Base-by-base conservation (phyloP, 2,113 vertebrate species). In the Cyanistes caeruleus region DNA sequence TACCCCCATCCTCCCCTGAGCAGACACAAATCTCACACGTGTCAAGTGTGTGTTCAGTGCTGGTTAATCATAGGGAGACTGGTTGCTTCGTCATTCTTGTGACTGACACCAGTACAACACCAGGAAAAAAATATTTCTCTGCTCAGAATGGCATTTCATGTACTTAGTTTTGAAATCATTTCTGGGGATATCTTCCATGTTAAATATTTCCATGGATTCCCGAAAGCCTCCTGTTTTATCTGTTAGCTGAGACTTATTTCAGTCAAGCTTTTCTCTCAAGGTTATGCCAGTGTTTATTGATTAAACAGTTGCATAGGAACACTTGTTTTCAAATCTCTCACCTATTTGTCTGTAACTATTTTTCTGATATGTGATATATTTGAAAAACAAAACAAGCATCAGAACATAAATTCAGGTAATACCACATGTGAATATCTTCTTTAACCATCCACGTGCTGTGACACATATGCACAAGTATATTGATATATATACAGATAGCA, bases 11-110 rank as follows among this genome's bases (percentile, higher is more conserved):
- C 85, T 96, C 78, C 94, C 91, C 85, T 37, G 88, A 94, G 95
- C 95, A 96, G 92, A 97, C 80, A 89, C 92, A 96, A 87, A 97
- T 96, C 96, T 94, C 53, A 0, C 39, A 93, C 68, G 65, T 95
- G 81, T 93, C 93, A 93, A 94, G 58, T 84, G 58, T 43, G 22
- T 31, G 84, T 63, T 91, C 73, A 44, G 37, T 35, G 41, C 67
- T 74, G 88, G 37, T 90, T 94, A 95, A 93, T 91, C 93, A 86
- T 1, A 67, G 10, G 27, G 22, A 88, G 13, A 75, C 68, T 9
- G 6, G 55, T 39, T 77, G 22, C 81, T 69, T 44, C 1, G 0
- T 89, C 75, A 62, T 31, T 16, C 62, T 76, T 62, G 15, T 70
- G 62, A 93, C 75, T 79, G 77, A 89, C 90, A 93, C 14, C 65